Conservation (phyloP, 2,888 invertebrate genomes). For the Phaonia tiefii region DNA sequence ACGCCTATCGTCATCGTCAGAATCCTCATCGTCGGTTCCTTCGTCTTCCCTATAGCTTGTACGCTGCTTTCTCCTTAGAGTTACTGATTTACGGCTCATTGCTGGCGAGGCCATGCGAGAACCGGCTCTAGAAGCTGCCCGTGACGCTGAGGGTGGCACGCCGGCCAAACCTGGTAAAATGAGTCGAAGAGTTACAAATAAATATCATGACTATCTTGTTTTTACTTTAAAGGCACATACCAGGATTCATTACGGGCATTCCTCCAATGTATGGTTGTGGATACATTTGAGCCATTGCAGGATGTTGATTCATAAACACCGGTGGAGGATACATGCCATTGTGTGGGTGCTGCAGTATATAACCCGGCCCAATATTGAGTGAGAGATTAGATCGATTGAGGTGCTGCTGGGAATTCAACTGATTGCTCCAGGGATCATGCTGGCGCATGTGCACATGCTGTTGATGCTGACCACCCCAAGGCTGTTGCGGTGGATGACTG, state of each 20-base stretch:
- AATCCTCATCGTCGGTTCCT: constrained; percentile 84
- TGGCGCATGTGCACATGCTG: constrained; percentile 58
- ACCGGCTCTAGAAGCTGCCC: constrained; percentile 83
- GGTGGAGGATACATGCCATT: constrained; percentile 80
- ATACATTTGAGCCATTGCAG: constrained; percentile 77
- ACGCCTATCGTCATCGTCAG: constrained; percentile 82
- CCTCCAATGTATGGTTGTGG: constrained; percentile 77
- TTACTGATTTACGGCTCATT: constrained; percentile 86
- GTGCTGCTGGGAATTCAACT: constrained; percentile 75
- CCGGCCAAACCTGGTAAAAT: constrained; percentile 73
- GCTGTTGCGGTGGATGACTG: constrained; percentile 74
- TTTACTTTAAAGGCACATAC: constrained; percentile 69
- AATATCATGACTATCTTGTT: too few relatives aligned
- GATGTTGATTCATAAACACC: constrained; percentile 78
- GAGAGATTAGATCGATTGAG: constrained; percentile 83
- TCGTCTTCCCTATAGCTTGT: constrained; percentile 80
- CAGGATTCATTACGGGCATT: constrained; percentile 81
- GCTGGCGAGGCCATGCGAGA: constrained; percentile 87
- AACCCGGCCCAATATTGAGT: constrained; percentile 81
- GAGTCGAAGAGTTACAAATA: too few relatives aligned
- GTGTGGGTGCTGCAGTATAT: constrained; percentile 73
- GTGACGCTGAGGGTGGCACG: constrained; percentile 79
- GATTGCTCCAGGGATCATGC: constrained; percentile 75
- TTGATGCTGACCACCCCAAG: constrained; percentile 72
- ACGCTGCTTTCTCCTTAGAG: constrained; percentile 81